phyloP scores from a whole-genome alignment of 2,797 vertebrate genomes.

The Trichosurus vulpecula region DNA sequence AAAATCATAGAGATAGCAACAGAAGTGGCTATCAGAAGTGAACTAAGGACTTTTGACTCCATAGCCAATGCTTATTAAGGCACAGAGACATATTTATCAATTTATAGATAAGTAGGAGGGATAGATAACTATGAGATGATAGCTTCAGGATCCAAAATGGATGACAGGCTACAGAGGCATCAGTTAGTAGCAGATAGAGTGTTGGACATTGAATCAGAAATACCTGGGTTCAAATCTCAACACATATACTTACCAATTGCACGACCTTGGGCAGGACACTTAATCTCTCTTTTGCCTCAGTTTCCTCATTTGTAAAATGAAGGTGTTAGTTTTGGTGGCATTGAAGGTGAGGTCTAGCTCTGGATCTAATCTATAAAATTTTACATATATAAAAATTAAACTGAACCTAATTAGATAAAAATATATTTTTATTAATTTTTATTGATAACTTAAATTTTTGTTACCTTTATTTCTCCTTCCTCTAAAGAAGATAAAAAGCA shows the following conservation, averaged over 20 bases:
- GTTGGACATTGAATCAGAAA: background rate
- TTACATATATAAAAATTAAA: background rate
- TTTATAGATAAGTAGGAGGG: background rate
- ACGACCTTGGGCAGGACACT: background rate
- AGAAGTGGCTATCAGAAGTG: too few species aligned
- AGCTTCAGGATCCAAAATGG: background rate
- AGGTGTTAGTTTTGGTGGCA: background rate
- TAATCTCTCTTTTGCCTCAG: background rate
- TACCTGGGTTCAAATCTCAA: background rate
- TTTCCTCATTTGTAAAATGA: background rate
- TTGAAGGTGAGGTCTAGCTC: background rate
- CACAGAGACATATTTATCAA: background rate
- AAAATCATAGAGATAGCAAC: background rate
- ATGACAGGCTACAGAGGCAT: background rate
- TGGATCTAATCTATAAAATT: too few species aligned
- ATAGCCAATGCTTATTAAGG: background rate
- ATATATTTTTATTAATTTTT: background rate
- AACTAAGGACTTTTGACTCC: background rate
- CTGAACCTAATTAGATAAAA: background rate
- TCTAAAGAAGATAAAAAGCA: background rate
- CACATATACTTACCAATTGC: background rate
- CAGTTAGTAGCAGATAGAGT: background rate
- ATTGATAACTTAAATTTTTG: background rate
- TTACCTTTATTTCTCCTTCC: background rate
- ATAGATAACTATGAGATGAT: background rate